Conservation (phyloP, 2,888 invertebrate genomes). For the Nemotelus pantherinus region DNA sequence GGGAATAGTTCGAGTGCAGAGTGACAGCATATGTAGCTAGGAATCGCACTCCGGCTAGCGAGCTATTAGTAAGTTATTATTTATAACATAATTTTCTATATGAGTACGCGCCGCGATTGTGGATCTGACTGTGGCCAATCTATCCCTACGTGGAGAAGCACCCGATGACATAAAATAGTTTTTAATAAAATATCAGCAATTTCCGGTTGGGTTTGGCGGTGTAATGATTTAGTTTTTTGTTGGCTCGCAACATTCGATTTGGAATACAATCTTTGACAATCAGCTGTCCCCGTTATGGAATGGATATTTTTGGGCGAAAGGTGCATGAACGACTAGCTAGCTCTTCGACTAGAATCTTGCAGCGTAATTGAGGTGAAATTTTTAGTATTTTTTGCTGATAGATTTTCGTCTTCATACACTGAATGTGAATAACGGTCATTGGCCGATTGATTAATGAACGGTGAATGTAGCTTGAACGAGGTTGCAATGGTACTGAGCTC, state of each 20-base stretch:
- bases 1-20: background rate
- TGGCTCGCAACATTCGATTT: background rate
- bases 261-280: conserved; percentile 25
- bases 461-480: too few species aligned
- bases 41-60: conserved; percentile 32
- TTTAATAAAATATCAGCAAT: conserved; percentile 23
- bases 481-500: too few species aligned
- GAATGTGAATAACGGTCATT: too few species aligned
- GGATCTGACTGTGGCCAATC: background rate
- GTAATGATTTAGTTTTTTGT: background rate
- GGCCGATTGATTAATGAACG: too few species aligned
- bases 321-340: too few species aligned
- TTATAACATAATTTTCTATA: conserved; percentile 31
- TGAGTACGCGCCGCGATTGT: conserved; percentile 25
- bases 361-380: too few species aligned
- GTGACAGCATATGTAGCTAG: conserved; percentile 33
- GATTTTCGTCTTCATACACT: too few species aligned
- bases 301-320: too few species aligned
- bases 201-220: background rate
- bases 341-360: too few species aligned
- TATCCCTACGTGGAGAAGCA: conserved; percentile 24
- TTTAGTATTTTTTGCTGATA: too few species aligned
- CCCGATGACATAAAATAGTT: conserved; percentile 15
- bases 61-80: conserved; percentile 38
- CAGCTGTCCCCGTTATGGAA: conserved; percentile 36